Evolutionary conservation across 2,797 vertebrate species (phyloP).

Genomic region (Champsocephalus gunnari): DNA sequence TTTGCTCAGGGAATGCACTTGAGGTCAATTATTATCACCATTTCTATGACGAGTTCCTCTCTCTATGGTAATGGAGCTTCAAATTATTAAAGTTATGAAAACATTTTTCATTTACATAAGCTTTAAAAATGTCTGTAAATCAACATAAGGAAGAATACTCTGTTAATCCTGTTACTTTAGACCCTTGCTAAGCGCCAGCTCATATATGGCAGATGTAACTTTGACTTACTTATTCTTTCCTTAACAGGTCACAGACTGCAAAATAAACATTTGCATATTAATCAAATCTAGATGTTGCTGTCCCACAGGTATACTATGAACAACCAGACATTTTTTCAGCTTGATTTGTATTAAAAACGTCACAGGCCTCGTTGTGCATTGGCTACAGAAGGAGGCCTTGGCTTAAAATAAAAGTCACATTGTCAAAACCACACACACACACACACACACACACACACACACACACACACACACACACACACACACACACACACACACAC

Average conservation of each 20-base stretch:
- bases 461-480: not conserved
- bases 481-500: constrained; percentile 12
- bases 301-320: constrained; percentile 58
- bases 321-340: constrained; percentile 49
- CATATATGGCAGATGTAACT: constrained; percentile 33
- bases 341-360: constrained; percentile 69
- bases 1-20: not conserved
- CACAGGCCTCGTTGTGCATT: constrained; percentile 46
- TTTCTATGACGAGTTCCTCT: not conserved
- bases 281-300: constrained; percentile 57
- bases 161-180: not conserved
- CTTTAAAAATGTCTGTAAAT: no score
- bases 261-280: constrained; percentile 72
- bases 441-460: not conserved
- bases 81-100: not conserved
- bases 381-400: constrained; percentile 52
- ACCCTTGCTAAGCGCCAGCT: not conserved
- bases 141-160: no score
- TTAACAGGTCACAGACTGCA: constrained; percentile 55
- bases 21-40: constrained; percentile 13
- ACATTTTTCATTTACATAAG: no score
- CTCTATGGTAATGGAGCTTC: not conserved
- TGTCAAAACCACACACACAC: constrained; percentile 46
- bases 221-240: constrained; percentile 27
- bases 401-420: constrained; percentile 57